Base-by-base conservation (phyloP, 2,888 invertebrate species). In the Diarsia rubi region DNA sequence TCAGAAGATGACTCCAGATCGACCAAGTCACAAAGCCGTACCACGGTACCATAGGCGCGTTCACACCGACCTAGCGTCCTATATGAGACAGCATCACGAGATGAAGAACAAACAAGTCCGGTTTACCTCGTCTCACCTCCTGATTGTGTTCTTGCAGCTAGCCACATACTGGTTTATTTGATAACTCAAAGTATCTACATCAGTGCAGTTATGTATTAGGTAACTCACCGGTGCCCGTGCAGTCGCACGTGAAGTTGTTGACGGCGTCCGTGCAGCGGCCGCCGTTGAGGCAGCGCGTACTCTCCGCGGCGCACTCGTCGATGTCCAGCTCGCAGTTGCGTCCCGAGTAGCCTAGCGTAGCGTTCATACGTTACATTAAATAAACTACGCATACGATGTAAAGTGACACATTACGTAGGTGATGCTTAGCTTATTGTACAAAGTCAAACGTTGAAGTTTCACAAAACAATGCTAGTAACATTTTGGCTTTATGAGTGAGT, bases 221-320 rank as follows among this genome's bases (percentile, higher is more conserved):
- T 62, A 1, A 62, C 42, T 42, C n/a, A 62, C 62, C 62, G 42
- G 62, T 62, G 42, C 62, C 62, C 3, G 62, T 3, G 42, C 99
- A 99, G 91, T 98, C 97, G 94, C 99, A 99, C 16, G 97, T 97
- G 93, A 97, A 98, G 89, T 97, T 97, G 92, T 98, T 98, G 86
- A 97, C 96, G 68, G 97, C 97, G 93, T 98, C 98, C 66, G 97
- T 94, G 93, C 99, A 99, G 73, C 95, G 96, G 12, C 98, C 98
- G 83, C 97, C 97, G 94, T 98, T 97, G 84, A 97, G 96, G 91
- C 98, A 98, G 0, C 98, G 97, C 75, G 92, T 94, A 62, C n/a
- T 96, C 69, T 96, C 92, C 91, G 98, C 96, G 78, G 97, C 93
- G 94, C 99, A 99, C 91, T 98, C 98, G 93, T 98, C 98, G 78